Evolutionary conservation across 1,140 invertebrate genomes (phyloP), one percentile per base, ranked within the genome.

Genomic region (Drosophila repleta): DNA sequence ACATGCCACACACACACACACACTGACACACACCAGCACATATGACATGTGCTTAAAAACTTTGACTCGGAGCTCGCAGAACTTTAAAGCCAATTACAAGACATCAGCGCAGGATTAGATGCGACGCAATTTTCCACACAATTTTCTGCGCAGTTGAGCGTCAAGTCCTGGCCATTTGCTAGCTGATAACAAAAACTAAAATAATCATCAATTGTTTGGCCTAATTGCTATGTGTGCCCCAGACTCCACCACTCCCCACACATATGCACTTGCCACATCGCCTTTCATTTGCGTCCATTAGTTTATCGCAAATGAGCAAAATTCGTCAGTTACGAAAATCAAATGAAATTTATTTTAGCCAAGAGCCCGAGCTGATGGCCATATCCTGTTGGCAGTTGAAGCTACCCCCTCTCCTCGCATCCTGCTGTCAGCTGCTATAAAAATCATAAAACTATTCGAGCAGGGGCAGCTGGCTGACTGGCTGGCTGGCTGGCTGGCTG

Each of bases 361-460:
- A 24, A 32, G 43, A 66, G 41, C 46, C 55, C 58, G 11, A 11
- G 64, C 66, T 74, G 70, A 69, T 70, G 67, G 70, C 52, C 65
- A 58, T 37, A 46, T 61, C 56, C 56, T 64, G 65, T 13, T 35
- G 32, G 32, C 32, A 35, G 6, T 13, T 13, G 4, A 17, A 43
- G 1, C 39, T 15, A 8, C 24, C 18, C 4, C 24, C 35, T 39
- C 10, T 20, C 5, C 0, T 3, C 37, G 8, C 64, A 73, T 73
- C 73, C 68, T 66, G 76, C 67, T 83, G 83, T 88, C 83, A 88
- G 60, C 79, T 66, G 79, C 83, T 65, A 88, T 88, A 66, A 88
- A 87, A 88, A 88, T 88, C 83, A 88, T 88, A 88, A 88, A 88
- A 88, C 83, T 79, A 83, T 82, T 78, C 83, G 71, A 41, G 45